Conservation (phyloP, 2,797 vertebrate species). For the Trematomus bernacchii region DNA sequence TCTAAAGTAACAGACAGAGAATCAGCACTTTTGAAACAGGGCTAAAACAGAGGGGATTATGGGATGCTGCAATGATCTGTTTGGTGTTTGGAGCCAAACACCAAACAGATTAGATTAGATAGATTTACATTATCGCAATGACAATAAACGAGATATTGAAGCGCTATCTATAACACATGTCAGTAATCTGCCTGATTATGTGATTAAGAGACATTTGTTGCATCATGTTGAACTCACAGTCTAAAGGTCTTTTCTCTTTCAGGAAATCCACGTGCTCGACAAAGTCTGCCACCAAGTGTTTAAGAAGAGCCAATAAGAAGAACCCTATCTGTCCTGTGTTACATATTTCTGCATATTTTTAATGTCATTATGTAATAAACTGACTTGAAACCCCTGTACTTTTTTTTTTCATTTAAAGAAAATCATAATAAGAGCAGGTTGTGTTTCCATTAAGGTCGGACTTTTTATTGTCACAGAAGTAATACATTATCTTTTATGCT, state of each 20-base stretch:
- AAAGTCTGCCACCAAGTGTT: constrained; percentile 94
- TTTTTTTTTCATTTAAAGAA: no score
- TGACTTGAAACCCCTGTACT: constrained; percentile 17
- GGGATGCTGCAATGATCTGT: no score
- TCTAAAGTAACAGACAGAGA: no score
- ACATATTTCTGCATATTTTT: constrained; percentile 51
- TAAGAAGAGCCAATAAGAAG: constrained; percentile 84
- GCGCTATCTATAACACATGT: background rate
- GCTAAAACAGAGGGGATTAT: no score
- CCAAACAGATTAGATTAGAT: no score
- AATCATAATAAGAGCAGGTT: no score
- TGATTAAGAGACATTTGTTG: constrained; percentile 28
- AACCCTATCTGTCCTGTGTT: background rate
- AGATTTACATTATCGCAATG: background rate
- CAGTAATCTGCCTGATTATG: constrained; percentile 22
- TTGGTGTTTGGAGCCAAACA: no score
- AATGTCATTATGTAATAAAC: constrained; percentile 61
- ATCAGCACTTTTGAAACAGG: no score
- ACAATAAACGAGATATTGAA: constrained; percentile 39
- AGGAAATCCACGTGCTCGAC: constrained; percentile 91
- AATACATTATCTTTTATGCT: no score
- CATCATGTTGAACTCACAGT: constrained; percentile 42
- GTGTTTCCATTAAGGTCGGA: no score
- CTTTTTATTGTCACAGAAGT: no score
- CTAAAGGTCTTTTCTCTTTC: constrained; percentile 70